Evolutionary conservation across 2,113 vertebrate species (phyloP).

Genomic region (Bungarus multicinctus): DNA sequence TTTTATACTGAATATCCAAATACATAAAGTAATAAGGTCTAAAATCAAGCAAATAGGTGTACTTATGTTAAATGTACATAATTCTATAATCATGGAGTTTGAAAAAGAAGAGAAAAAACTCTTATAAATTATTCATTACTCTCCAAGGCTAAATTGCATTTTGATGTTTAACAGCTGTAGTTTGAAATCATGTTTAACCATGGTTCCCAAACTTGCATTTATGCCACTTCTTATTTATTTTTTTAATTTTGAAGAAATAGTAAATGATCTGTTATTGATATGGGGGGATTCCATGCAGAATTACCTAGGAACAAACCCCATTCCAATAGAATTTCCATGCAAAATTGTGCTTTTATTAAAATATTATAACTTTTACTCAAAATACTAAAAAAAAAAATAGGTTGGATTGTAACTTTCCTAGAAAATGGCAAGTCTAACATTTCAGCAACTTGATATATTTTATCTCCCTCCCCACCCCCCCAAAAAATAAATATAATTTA

Average conservation of each 20-base stretch:
- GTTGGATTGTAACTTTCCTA: not conserved
- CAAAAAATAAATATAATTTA: not conserved
- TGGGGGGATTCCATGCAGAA: not conserved
- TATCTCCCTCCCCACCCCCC: not conserved
- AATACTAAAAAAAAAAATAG: not conserved
- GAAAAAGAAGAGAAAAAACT: too few relatives aligned
- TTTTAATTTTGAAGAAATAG: not conserved
- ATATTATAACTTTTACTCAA: not conserved
- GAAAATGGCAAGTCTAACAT: not conserved
- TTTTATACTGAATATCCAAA: too few relatives aligned
- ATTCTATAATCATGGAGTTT: too few relatives aligned
- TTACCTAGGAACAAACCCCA: not conserved
- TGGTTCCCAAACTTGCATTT: not conserved
- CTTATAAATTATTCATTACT: too few relatives aligned
- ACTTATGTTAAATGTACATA: too few relatives aligned
- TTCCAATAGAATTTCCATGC: not conserved
- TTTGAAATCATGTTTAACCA: not conserved
- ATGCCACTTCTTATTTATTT: not conserved
- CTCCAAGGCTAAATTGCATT: too few relatives aligned
- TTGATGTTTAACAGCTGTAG: not conserved
- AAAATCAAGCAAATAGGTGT: too few relatives aligned
- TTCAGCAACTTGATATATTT: not conserved
- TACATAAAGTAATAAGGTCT: too few relatives aligned
- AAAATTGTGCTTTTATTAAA: not conserved
- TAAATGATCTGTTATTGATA: not conserved